Evolutionary conservation across 2,113 vertebrate species (phyloP), one percentile per base, ranked within the genome.

Genomic region (Abramis brama): DNA sequence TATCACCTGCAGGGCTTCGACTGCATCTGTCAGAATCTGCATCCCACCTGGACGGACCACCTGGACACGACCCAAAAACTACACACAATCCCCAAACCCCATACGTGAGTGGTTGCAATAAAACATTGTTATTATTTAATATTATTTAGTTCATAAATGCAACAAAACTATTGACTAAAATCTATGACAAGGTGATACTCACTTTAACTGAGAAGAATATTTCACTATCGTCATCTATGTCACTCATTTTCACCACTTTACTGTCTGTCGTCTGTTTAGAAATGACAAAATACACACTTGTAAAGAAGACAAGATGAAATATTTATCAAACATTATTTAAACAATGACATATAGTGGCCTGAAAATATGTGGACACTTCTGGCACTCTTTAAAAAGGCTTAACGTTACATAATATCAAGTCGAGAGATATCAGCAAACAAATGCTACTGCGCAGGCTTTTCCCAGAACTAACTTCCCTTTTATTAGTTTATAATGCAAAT

Each of bases 161-260:
- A 57, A 21, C 6, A 57, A 19, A 57, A 23, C 21, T 23, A 23
- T 57, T 57, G 55, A 57, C 19, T 57, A 57, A 57, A 23, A 57
- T 57, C 55, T 1, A 57, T 2, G 6, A 57, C 2, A 57, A 57
- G 19, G 6, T 52, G 23, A 11, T 1, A 82, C 45, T 87, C 88
- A 95, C 95, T 93, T 94, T 95, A 0, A 94, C 91, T 7, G 76
- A 6, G 74, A 96, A 95, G 17, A 89, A 90, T 84, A 95, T 93
- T 89, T 95, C 90, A 91, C 45, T 83, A 12, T 94, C 92, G 0
- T 93, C 91, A 1, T 94, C 94, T 4, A 11, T 25, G 79, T 94
- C 91, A 2, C 83, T 92, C 94, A 94, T 94, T 78, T 87, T 91
- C 74, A 12, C 6, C 15, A 7, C 23, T 8, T 1, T 60, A 6